Evolutionary conservation across 2,113 vertebrate genomes (phyloP).

Genomic region (Stigmatopora nigra): DNA sequence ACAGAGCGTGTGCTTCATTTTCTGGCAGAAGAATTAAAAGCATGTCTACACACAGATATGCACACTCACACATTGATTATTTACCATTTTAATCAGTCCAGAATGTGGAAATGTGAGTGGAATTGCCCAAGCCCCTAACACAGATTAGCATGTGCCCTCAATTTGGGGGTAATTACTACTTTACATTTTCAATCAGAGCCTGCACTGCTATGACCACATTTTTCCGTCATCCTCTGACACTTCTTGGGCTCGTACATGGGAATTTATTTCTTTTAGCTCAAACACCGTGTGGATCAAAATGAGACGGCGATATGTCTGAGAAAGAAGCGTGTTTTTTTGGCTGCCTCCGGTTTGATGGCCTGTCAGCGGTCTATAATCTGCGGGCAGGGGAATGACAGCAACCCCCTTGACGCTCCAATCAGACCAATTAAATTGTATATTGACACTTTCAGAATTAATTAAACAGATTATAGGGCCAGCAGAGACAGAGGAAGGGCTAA

Average conservation of each 20-base stretch:
- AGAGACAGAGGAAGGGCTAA: constrained; percentile 51
- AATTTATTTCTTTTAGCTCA: constrained; percentile 12
- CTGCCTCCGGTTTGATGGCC: constrained; percentile 21
- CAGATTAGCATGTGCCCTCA: constrained; percentile 67
- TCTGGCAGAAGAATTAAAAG: constrained; percentile 32
- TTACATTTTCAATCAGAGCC: constrained; percentile 43
- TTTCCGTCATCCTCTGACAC: constrained; percentile 15
- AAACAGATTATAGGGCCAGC: constrained; percentile 33
- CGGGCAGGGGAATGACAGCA: constrained; percentile 22
- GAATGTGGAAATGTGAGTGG: constrained; percentile 67
- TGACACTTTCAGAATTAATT: constrained; percentile 55
- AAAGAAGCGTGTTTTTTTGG: constrained; percentile 34
- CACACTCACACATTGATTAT: constrained; percentile 52
- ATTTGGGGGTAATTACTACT: constrained; percentile 68
- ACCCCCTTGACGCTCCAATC: constrained; percentile 17
- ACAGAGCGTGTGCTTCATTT: constrained; percentile 53
- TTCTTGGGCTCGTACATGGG: background rate
- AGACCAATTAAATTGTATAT: constrained; percentile 44
- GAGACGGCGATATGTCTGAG: constrained; percentile 28
- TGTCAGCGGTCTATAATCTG: constrained; percentile 23
- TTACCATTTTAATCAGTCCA: constrained; percentile 69
- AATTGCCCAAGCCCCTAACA: constrained; percentile 65
- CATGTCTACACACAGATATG: constrained; percentile 12
- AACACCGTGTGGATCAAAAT: constrained; percentile 6
- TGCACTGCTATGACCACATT: constrained; percentile 14